phyloP scores from a whole-genome alignment of 2,113 vertebrate genomes.

The Gobio gobio region DNA sequence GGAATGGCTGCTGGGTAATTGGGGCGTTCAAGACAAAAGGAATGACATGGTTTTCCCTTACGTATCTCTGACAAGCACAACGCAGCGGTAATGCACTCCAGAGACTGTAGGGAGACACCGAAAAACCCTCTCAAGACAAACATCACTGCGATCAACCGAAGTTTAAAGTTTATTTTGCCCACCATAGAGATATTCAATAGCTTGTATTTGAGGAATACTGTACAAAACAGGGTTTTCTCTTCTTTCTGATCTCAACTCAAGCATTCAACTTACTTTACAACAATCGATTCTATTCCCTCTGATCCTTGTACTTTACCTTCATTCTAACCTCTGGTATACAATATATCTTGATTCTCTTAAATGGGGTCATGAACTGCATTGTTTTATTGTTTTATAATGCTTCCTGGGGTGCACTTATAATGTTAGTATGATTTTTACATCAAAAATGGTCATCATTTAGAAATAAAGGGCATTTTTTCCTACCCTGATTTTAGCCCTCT shows the following conservation, averaged over 20 bases:
- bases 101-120: slow-evolving; percentile 4
- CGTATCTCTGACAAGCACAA: slow-evolving; percentile 34
- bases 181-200: neutral
- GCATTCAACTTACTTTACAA: neutral
- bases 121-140: slow-evolving; percentile 8
- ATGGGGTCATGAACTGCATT: too few species aligned
- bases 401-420: too few species aligned
- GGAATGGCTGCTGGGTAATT: slow-evolving; percentile 47
- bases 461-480: too few species aligned
- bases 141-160: neutral
- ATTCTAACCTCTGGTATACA: neutral
- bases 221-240: neutral
- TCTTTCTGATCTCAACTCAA: neutral
- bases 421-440: too few species aligned
- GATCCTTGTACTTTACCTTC: neutral
- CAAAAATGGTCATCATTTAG: too few species aligned
- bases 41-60: neutral
- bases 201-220: neutral
- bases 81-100: slow-evolving; percentile 17
- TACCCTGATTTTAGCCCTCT: too few species aligned
- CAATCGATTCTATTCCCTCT: neutral
- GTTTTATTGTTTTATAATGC: too few species aligned
- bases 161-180: neutral
- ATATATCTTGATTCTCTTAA: neutral
- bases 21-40: slow-evolving; percentile 43